Evolutionary conservation across 1,140 invertebrate species (phyloP), one percentile per base, ranked within the genome.

Genomic region (Doryteuthis pealeii): DNA sequence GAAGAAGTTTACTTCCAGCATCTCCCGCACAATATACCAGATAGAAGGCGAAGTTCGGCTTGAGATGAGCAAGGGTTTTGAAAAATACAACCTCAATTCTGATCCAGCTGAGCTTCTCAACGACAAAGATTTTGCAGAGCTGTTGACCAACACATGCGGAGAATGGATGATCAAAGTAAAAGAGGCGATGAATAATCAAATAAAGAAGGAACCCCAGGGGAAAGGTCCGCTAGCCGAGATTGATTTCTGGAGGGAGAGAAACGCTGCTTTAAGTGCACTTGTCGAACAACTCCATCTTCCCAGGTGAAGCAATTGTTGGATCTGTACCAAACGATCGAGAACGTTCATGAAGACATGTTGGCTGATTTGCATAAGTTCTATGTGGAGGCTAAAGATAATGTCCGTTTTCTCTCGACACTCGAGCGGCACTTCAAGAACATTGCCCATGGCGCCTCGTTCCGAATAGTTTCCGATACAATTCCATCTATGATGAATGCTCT

Each of bases 351-450:
- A 54, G 84, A 86, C 71, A 89, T 90, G 54, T 81, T 90, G 75
- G 83, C 89, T 0, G 91, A 92, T 68, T 86, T 96, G 0, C 89
- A 91, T 73, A 91, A 92, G 67, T 89, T 91, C 78, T 94, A 93
- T 76, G 90, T 91, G n/a, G 89, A 94, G 81, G 93, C 95, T 0
- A 92, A 92, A 80, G 94, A 96, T 80, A 96, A 96, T 84, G 90
- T 93, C 1, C 76, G 94, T 76, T 96, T 96, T 87, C 84, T 97
- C 14, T 91, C 91, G 0, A 95, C 94, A 0, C 88, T 96, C 15
- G 90, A 93, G 75, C 90, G 94, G 75, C 92, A 95, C 84, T 93
- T 96, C 78, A 93, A 95, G 92, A 91, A 93, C 75, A 91, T 95
- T 73, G 90, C 91, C 73, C 90, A 92, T 76, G 91, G 92, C 45